phyloP scores from a whole-genome alignment of 2,888 invertebrate species.

The Phyto melanocephala region DNA sequence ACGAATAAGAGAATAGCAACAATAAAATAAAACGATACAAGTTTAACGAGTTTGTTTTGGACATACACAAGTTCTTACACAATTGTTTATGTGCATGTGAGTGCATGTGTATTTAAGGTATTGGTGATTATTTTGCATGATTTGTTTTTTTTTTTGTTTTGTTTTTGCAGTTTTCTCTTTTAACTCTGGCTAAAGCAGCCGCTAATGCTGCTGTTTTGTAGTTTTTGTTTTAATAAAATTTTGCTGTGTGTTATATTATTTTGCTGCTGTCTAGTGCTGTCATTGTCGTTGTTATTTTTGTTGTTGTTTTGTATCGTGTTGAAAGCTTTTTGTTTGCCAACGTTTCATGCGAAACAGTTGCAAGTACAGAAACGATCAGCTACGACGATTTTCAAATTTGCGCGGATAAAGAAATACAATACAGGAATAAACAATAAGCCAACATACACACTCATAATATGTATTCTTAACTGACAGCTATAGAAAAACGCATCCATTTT shows the following conservation, averaged over 20 bases:
- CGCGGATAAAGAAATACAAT: constrained; percentile 71
- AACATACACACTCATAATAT: constrained; percentile 26
- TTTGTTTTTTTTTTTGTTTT: constrained; percentile 26
- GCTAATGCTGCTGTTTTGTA: constrained; percentile 40
- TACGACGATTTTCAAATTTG: constrained; percentile 76
- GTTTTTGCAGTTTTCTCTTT: constrained; percentile 67
- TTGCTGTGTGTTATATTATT: constrained; percentile 29
- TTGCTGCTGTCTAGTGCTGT: constrained; percentile 41
- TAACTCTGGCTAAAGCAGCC: constrained; percentile 56
- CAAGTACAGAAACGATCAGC: constrained; percentile 78
- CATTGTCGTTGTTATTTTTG: constrained; percentile 44
- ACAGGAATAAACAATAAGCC: constrained; percentile 45
- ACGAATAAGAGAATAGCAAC: constrained; percentile 32
- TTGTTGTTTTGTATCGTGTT: constrained; percentile 66
- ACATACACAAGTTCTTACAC: neutral
- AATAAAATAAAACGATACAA: constrained; percentile 54
- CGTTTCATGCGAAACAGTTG: constrained; percentile 75
- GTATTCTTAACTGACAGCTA: constrained; percentile 36
- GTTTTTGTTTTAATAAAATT: neutral
- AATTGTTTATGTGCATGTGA: neutral
- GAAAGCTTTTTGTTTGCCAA: constrained; percentile 75
- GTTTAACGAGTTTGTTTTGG: constrained; percentile 59
- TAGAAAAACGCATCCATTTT: constrained; percentile 42
- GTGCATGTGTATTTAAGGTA: constrained; percentile 15
- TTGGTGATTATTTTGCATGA: constrained; percentile 63